Base-by-base conservation (phyloP, 2,888 invertebrate species). In the Asteroscopus sphinx region DNA sequence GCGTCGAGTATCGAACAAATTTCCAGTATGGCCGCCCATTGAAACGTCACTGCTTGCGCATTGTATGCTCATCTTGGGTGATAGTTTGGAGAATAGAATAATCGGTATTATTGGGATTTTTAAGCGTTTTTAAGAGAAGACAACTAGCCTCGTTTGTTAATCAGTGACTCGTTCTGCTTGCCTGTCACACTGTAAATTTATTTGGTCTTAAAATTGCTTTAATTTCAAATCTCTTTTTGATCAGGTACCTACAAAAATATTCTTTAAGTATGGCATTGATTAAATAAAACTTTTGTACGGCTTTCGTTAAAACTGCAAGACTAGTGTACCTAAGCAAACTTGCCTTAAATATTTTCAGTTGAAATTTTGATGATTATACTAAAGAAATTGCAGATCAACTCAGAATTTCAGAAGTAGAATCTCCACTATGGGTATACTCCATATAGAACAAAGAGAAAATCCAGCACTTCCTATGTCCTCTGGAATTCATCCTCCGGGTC, bases 1-100 rank as follows among this genome's bases (percentile, higher is more conserved):
- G 88, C 88, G 90, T 84, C 82, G 81, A 76, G 82, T 81, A 81
- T 77, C 80, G 82, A 91, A 90, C 92, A 92, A 93, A 93, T 93
- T 92, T 90, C 82, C 90, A 88, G 85, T 83, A 88, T 82, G 84
- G 85, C 82, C 62, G 78, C 79, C 93, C 89, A 94, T 94, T 93
- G 81, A 94, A 90, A 90, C 90, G 94, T 94, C 94, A 89, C 60
- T 39, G 61, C 28, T 60, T 40, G 59, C 64, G 85, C 87, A 93
- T 93, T 93, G 93, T 93, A 84, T 80, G 79, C 80, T 88, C 88
- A 77, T 73, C 76, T 69, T 59, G 60, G 67, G 67, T 75, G 72
- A 76, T 75, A 76, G 71, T 70, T 63, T 47, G 48, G 33, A 76
- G 76, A 79, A 81, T 79, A 71, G 78, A 69, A 72, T 73, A 76